Evolutionary conservation across 1,140 invertebrate genomes (phyloP), one percentile per base, ranked within the genome.

Genomic region (Polypedilum pembai): DNA sequence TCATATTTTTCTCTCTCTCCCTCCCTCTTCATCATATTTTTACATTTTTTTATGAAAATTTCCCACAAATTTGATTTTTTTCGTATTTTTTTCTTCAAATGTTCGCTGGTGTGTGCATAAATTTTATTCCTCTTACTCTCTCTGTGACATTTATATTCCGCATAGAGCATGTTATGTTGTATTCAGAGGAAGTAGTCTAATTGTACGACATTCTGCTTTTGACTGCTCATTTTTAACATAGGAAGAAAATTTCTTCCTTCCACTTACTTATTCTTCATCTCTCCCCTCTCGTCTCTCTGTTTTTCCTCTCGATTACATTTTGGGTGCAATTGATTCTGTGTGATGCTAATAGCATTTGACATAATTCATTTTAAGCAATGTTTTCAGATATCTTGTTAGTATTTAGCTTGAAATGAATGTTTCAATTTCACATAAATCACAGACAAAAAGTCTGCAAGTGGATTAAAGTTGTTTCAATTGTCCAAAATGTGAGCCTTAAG

Each of bases 151-250:
- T 33, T n/a, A 56, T 12, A 56, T 56, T 56, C 12, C 45, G 45
- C 45, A 56, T 56, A 56, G 45, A 12, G 15, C 10, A 56, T 56
- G n/a, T 15, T 56, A 12, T 12, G 12, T 56, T 12, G n/a, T 56
- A 56, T 56, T 56, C 12, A n/a, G 45, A n/a, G 10, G 45, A 56
- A 56, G 12, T 56, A 56, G 45, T 56, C 45, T 56, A 56, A 56
- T 56, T 56, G 45, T 56, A 56, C n/a, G 45, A 56, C 45, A 56
- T 56, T 56, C 45, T 56, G 45, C 12, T 56, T 56, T 56, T 56
- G 45, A 56, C 45, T 56, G 45, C 45, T 56, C 45, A 56, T 56
- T 56, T 56, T 56, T 56, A 56, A 56, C 45, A n/a, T n/a, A n/a
- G 10, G n/a, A 56, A n/a, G 45, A n/a, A 56, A 56, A 56, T 12